Percentiles rank a stretch among this genome's conserved stretches.
These are phyloP conservation scores for Conchocele bisecta DNA, from an alignment of 2,888 invertebrate genomes.

Conservation along the genomic window DNA sequence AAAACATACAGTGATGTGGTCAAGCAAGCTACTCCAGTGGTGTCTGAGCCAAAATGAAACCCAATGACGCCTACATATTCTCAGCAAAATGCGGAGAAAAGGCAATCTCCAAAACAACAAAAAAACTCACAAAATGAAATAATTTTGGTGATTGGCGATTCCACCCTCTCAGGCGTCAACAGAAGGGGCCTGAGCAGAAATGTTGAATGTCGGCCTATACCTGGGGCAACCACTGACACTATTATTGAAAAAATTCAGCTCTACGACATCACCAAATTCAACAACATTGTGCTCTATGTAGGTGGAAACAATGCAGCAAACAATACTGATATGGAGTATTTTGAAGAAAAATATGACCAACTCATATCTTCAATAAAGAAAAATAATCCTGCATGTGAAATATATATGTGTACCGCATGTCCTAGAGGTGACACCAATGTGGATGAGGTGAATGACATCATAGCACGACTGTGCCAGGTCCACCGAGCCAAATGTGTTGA, in stretches of 20 bases:
- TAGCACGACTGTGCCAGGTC: not conserved
- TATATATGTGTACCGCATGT: not conserved
- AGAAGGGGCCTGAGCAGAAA: not conserved
- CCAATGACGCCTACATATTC: too few species aligned
- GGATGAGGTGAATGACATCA: not conserved
- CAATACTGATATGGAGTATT: constrained; percentile 3
- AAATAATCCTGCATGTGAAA: not conserved
- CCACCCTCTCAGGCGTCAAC: not conserved
- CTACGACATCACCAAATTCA: not conserved
- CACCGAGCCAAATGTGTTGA: not conserved
- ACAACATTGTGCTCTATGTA: constrained; percentile 1
- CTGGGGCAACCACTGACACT: not conserved
- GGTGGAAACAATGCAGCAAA: not conserved
- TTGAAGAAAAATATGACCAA: constrained; percentile 8
- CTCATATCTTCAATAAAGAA: not conserved
- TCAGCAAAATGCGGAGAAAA: too few species aligned
- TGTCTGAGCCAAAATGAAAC: too few species aligned
- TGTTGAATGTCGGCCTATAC: not conserved
- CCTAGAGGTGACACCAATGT: constrained; percentile 4
- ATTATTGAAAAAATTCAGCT: not conserved
- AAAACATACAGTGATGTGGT: too few species aligned
- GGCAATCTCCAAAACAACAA: too few species aligned
- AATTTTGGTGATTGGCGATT: constrained; percentile 1
- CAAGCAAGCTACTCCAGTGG: too few species aligned
- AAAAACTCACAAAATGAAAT: too few species aligned